phyloP scores from a whole-genome alignment of 2,888 invertebrate genomes.

The Melieria omissa region DNA sequence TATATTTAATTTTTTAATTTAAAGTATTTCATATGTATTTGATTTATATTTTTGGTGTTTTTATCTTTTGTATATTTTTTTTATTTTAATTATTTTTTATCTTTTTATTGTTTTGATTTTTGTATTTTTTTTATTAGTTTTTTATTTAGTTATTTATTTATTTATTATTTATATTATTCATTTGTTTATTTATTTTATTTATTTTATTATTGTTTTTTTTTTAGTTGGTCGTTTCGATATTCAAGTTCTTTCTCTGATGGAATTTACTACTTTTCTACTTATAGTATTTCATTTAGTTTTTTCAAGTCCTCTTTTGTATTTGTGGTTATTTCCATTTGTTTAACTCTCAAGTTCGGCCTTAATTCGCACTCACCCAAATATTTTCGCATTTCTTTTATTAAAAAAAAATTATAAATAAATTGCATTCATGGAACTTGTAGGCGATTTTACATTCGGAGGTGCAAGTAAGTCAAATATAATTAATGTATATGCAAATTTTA shows the following conservation, averaged over 20 bases:
- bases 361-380: neutral
- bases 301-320: slow-evolving; percentile 7
- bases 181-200: slow-evolving; percentile 22
- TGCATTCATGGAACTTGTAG: slow-evolving; percentile 61
- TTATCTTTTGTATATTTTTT: slow-evolving; percentile 5
- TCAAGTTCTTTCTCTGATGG: slow-evolving; percentile 23
- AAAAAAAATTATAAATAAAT: slow-evolving; percentile 5
- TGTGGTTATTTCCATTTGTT: no score
- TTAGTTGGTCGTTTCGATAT: slow-evolving; percentile 22
- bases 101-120: slow-evolving; percentile 13
- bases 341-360: no score
- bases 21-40: neutral
- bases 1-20: no score
- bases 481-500: no score
- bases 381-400: neutral
- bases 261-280: slow-evolving; percentile 21
- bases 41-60: neutral
- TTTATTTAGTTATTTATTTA: slow-evolving; percentile 1
- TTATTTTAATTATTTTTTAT: slow-evolving; percentile 16
- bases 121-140: slow-evolving; percentile 50
- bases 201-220: slow-evolving; percentile 18
- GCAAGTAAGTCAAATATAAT: slow-evolving; percentile 71
- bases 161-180: no score
- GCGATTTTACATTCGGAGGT: slow-evolving; percentile 80
- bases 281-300: slow-evolving; percentile 16